Evolutionary conservation across 1,140 invertebrate species (phyloP), one percentile per base, ranked within the genome.

Genomic region (Yoshiicerus persimilis): DNA sequence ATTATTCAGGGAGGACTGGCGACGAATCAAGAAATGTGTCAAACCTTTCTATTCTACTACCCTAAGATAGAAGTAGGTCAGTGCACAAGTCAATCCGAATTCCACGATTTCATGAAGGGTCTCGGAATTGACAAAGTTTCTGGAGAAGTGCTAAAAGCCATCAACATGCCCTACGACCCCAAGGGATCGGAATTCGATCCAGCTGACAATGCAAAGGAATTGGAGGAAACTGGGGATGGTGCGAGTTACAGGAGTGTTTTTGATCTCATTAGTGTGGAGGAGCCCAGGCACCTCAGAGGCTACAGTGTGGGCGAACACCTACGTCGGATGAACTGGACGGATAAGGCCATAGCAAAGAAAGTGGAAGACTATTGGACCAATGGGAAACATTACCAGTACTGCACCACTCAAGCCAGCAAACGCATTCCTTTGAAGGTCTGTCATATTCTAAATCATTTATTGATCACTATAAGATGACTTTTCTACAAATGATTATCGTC

Each of bases 1-100:
- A 41, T 27, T 66, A 92, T 92, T 11, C 90, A 92, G 88, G 89
- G 89, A 62, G 89, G 89, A 86, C 38, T 90, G 10, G 66, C 89
- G 13, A 86, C 87, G 0, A 86, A 20, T 4, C 64, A 86, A 56
- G 88, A 89, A 62, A 89, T 89, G 88, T 89, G 88, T 34, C 39
- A 64, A 13, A 25, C 75, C 2, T 89, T 90, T 38, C 64, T 90
- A 9, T 47, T 88, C 5, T 90, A 90, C 77, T 90, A 90, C 27
- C 89, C 89, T 1, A 62, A 66, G n/a, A 83, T 89, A 9, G 85
- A 86, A 25, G 30, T 90, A 36, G 66, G 13, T 16, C 27, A 84
- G 25, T 90, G 89, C 30, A 75, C 38, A 8, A 88, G 77, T 66
- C 90, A 90, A 39, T 64, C 25, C 16, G 90, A 90, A 70, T 88